Base-by-base conservation (phyloP, 2,797 vertebrate species). In the Enteromius treurensis region DNA sequence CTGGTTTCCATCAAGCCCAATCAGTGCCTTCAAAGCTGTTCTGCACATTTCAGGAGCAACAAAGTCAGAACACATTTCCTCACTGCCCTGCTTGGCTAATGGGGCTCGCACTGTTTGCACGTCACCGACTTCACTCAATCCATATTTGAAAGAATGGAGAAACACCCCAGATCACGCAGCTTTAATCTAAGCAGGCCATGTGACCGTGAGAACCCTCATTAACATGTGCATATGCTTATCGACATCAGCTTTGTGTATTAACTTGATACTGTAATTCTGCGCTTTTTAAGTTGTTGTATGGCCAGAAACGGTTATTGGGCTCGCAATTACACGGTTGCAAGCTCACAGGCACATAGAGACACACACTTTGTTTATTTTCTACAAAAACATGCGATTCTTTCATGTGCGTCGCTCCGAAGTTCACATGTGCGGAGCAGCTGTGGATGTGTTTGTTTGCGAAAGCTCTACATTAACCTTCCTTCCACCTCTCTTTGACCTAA, bases 361-460 rank as follows among this genome's bases (percentile, higher is more conserved):
- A 53, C 68, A 80, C 77, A 53, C 82, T 78, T 62, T 77, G 77
- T 78, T 84, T 83, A 82, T 82, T 80, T 81, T 78, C 77, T 80
- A 65, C 10, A 45, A 87, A 88, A 93, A 87, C 84, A 94, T 93
- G 94, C 93, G 91, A 95, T 93, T 94, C 93, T 93, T 95, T 92
- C 89, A 89, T 91, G 88, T 87, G 88, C 91, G 88, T 89, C 83
- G 74, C 86, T 88, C 87, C 84, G 80, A 88, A 89, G 90, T 90
- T 89, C 90, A 93, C 94, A 95, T 95, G 91, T 95, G 94, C 86
- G 86, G 84, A 69, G 83, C 93, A 95, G 91, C 93, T 95, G 94
- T 87, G 82, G 68, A 69, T 71, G 80, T 85, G 78, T 84, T 75
- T 87, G 81, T 88, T 84, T 83, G 77, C 62, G 37, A 88, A 73